Conservation (phyloP, 2,888 invertebrate genomes). For the Phortica magna region DNA sequence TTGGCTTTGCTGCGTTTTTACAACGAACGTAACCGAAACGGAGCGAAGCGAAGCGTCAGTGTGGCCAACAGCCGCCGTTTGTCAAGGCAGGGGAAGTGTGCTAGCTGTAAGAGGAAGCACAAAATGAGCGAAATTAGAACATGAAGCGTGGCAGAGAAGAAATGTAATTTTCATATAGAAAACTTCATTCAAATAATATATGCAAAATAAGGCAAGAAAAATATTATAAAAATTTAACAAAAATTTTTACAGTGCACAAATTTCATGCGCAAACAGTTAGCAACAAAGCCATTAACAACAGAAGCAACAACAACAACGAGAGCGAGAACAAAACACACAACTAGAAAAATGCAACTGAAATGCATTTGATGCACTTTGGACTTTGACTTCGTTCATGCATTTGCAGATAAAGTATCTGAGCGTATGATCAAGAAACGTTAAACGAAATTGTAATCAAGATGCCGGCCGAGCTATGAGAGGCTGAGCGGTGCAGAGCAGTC, state of each 20-base stretch:
- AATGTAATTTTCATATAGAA: slow-evolving; percentile 3
- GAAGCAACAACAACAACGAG: background rate
- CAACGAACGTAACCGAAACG: background rate
- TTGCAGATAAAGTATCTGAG: slow-evolving; percentile 9
- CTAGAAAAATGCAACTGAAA: background rate
- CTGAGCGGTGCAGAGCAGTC: background rate
- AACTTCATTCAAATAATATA: background rate
- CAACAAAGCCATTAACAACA: background rate
- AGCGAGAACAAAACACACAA: background rate
- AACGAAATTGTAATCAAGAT: slow-evolving; percentile 8
- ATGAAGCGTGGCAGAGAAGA: background rate
- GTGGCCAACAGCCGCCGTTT: background rate
- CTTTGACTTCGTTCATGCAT: slow-evolving; percentile 1
- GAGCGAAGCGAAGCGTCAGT: too few relatives aligned
- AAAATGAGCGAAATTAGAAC: slow-evolving; percentile 10
- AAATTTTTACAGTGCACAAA: background rate
- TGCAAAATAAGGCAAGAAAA: background rate
- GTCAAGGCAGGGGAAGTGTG: background rate
- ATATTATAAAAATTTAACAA: background rate
- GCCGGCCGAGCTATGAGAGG: slow-evolving; percentile 4
- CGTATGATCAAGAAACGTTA: background rate
- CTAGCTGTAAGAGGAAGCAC: background rate
- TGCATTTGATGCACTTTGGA: slow-evolving; percentile 11
- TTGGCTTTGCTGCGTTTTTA: background rate
- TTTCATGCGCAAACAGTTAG: background rate